Base-by-base conservation (phyloP, 2,888 invertebrate species). In the Caenorhabditis sp. region DNA sequence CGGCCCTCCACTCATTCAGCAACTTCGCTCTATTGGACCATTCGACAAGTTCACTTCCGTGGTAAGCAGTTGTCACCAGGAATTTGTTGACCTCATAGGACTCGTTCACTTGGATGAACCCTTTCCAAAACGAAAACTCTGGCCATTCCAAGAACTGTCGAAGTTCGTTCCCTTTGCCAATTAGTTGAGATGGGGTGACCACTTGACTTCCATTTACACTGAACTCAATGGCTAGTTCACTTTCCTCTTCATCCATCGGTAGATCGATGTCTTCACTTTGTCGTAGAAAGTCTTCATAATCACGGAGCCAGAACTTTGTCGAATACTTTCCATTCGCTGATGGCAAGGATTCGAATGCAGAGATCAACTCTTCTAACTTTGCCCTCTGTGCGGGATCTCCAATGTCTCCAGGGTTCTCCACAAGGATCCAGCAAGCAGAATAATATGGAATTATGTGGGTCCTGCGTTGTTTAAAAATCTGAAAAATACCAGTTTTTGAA, bases 121-220 rank as follows among this genome's bases (percentile, higher is more conserved):
- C 91, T 28, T 85, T 86, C 91, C 91, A 91, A 72, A 89, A 91
- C 13, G 86, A 84, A 62, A 90, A 91, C 62, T 91, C 91, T 5
- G 91, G 91, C 91, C 91, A 91, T 40, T 86, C 84, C 20, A 91
- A 80, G 74, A 91, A 91, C 56, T 89, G 85, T 44, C 80, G 70
- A 60, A 91, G 35, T 61, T 91, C 90, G 62, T 89, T 87, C 69
- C 83, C 81, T 18, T 53, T 60, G 18, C 72, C 74, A 22, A 62
- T 37, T n/a, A 62, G 51, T 56, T 72, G 69, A 9, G 76, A 56
- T n/a, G 82, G 78, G 15, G 72, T 69, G 32, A 79, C 69, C 3
- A 70, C 64, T 53, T 74, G 78, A 61, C 78, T 84, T 70, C 82
- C 83, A 40, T 87, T 87, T 2, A 74, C 60, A 47, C 69, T 55